These are phyloP conservation scores for Sinonovacula constricta DNA, from an alignment of 1,140 invertebrate species.

Conservation along the genomic window DNA sequence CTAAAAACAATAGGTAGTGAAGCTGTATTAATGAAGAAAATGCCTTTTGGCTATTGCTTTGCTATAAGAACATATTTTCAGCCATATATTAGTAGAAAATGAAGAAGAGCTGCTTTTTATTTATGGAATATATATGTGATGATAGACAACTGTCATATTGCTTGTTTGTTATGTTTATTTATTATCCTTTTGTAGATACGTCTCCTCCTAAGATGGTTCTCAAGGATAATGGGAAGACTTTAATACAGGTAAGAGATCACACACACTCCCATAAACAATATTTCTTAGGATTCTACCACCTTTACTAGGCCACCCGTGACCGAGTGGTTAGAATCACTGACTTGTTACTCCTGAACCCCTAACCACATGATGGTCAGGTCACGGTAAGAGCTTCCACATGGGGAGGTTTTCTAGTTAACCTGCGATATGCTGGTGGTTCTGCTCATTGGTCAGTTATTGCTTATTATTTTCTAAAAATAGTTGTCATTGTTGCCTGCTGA, in stretches of 20 bases:
- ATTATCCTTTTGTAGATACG: constrained; percentile 82
- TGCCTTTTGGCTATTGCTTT: not conserved
- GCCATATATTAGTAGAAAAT: too few species aligned
- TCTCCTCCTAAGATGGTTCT: constrained; percentile 84
- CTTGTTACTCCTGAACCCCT: too few species aligned
- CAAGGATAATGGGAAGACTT: constrained; percentile 57
- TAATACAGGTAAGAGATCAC: constrained; percentile 57
- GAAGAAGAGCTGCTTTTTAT: too few species aligned
- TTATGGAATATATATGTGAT: too few species aligned
- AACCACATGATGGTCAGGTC: too few species aligned
- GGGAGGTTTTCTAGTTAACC: too few species aligned
- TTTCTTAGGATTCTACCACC: not conserved
- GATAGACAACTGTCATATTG: too few species aligned
- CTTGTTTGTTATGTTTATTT: constrained; percentile 13
- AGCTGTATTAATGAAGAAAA: not conserved
- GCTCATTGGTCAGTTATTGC: not conserved
- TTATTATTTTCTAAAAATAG: not conserved
- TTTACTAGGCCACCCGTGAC: too few species aligned
- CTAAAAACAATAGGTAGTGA: not conserved
- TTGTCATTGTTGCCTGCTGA: not conserved
- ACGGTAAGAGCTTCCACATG: too few species aligned
- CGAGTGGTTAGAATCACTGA: too few species aligned
- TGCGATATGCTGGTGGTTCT: too few species aligned
- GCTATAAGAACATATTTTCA: not conserved
- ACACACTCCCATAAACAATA: not conserved